Percentiles rank a stretch among this genome's conserved stretches.
phyloP scores from a whole-genome alignment of 2,888 invertebrate genomes.

The Sphaerophoria rueppellii region DNA sequence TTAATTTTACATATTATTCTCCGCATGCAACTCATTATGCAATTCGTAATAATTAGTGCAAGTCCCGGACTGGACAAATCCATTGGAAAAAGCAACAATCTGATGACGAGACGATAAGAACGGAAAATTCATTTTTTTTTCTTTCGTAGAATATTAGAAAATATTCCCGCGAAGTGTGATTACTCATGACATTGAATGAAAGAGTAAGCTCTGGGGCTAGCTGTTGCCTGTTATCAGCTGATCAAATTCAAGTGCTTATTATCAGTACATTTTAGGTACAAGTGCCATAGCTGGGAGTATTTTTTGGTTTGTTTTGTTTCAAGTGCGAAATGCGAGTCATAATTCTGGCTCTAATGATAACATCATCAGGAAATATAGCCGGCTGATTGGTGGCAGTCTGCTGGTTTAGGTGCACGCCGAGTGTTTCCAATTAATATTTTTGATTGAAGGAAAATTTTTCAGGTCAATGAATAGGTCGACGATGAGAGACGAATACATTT shows the following conservation, averaged over 20 bases:
- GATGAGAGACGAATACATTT: conserved; percentile 2
- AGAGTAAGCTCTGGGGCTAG: conserved; percentile 8
- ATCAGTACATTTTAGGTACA: conserved; percentile 44
- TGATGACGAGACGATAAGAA: neutral
- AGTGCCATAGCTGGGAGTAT: too few relatives aligned
- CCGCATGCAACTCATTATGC: conserved; percentile 14
- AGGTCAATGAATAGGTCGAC: conserved; percentile 46
- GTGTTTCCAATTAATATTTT: conserved; percentile 16
- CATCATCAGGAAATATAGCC: neutral
- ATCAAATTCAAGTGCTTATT: conserved; percentile 25
- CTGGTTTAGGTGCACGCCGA: neutral
- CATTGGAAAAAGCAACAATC: neutral
- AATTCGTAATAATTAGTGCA: conserved; percentile 19
- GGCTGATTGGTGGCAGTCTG: neutral
- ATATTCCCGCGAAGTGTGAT: conserved; percentile 35
- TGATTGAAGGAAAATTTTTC: conserved; percentile 42
- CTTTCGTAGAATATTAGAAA: neutral
- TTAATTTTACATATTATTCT: conserved; percentile 5
- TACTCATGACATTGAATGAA: conserved; percentile 28
- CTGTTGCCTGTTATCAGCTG: conserved; percentile 1
- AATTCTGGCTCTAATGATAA: neutral
- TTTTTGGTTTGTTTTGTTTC: too few relatives aligned
- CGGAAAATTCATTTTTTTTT: neutral
- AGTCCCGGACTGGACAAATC: neutral
- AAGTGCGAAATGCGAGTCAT: neutral